Base-by-base conservation (phyloP, 23 tunicate species). In the Oikopleura vanhoeffeni region DNA sequence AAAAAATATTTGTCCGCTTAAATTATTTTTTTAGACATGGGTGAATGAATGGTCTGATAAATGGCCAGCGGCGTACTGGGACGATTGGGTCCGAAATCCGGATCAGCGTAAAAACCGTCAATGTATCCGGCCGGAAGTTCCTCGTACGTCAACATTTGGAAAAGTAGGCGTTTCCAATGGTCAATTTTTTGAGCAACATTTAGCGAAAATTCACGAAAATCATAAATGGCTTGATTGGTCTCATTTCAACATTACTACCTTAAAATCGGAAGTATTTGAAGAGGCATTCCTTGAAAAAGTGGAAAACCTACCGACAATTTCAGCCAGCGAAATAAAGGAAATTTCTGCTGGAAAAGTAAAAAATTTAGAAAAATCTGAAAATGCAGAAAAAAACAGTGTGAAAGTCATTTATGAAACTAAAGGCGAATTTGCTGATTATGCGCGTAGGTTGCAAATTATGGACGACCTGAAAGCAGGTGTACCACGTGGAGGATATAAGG, bases 41-140 rank as follows among this genome's bases (percentile, higher is more conserved):
- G 67, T 38, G 1, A 89, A 86, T 1, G 88, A 94, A 76, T 41
- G 87, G 79, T 64, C 58, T 0, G 41, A 88, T 32, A 91, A 88
- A 57, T 94, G 99, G 99, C 99, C 99, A 1, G 57, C 39, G 4
- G 88, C 91, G 3, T 94, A 88, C 76, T 94, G 99, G 99, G 99
- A 94, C 64, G 99, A 94, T 86, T 94, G 99, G 99, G 41, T 94
- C 41, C 86, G 99, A 28, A 82, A 88, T n/a, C 90, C 91, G 0
- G 41, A 33, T 0, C 99, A 94, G 83, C 85, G 95, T 32, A 84
- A 86, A 38, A 87, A 76, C 39, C 83, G 99, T 39, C 41, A 90
- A 39, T 94, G 99, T 84, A 88, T 94, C 39, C 41, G 96, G 39
- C 99, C 99, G 1, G 99, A 94, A 77, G 75, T 94, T 1, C 85